Percentiles rank a stretch among this genome's conserved stretches.
Evolutionary conservation across 1,140 invertebrate species (phyloP).

Genomic region (Xylocopa sonorina): DNA sequence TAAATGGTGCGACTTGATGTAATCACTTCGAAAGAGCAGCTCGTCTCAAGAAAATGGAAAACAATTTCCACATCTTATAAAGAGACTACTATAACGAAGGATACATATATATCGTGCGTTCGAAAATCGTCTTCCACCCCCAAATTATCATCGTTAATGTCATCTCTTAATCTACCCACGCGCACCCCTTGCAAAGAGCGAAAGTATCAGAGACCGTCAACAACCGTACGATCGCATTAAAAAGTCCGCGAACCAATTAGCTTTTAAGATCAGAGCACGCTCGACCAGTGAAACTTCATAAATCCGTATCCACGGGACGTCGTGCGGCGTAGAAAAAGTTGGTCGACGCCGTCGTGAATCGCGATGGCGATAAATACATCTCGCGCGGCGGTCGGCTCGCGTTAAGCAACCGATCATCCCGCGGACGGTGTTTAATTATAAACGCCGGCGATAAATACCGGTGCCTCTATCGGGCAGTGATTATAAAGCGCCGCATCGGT

Average conservation of each 20-base stretch:
- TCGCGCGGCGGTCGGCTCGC: conserved; percentile 26
- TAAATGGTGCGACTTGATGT: neutral
- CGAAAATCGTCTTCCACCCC: no score
- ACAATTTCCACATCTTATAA: no score
- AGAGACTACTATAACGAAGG: no score
- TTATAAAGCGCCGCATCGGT: conserved; percentile 49
- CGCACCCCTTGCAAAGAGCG: no score
- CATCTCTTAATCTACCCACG: no score
- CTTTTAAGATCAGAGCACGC: no score
- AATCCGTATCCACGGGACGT: neutral
- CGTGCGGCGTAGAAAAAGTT: neutral
- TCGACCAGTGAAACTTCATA: neutral
- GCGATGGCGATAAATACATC: conserved; percentile 7
- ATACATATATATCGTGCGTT: no score
- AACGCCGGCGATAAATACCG: conserved; percentile 46
- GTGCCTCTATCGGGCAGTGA: conserved; percentile 20
- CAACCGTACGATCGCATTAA: no score
- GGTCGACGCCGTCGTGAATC: neutral
- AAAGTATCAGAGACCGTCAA: no score
- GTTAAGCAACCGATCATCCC: conserved; percentile 26
- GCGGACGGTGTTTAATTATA: conserved; percentile 51
- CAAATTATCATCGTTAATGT: no score
- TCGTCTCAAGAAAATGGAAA: no score
- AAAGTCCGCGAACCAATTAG: no score
- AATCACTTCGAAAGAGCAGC: neutral